These are phyloP conservation scores for Sympetrum striolatum DNA, from an alignment of 2,888 invertebrate species.

Conservation along the genomic window DNA sequence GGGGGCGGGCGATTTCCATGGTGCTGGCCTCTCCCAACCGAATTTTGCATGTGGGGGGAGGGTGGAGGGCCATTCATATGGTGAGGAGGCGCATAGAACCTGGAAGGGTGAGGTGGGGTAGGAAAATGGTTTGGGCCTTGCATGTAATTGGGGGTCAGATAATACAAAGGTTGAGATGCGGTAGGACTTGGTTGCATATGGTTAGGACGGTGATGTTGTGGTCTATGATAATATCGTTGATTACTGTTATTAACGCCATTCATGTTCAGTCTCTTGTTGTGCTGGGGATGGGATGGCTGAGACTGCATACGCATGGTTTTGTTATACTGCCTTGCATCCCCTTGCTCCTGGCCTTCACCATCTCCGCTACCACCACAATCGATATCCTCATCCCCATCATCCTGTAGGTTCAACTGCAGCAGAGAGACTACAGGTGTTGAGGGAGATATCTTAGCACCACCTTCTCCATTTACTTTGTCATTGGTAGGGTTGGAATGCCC, in stretches of 20 bases:
- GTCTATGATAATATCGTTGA: not conserved
- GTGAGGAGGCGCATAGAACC: not conserved
- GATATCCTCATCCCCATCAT: not conserved
- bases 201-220: conserved; percentile 27
- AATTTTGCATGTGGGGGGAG: not conserved
- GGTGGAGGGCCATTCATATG: not conserved
- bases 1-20: not conserved
- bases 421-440: conserved; percentile 21
- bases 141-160: conserved; percentile 3
- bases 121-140: conserved; percentile 8
- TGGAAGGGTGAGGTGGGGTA: not conserved
- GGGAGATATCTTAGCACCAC: conserved; percentile 10
- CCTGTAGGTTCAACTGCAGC: not conserved
- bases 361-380: not conserved
- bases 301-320: not conserved
- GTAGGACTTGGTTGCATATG: not conserved
- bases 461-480: conserved; percentile 33
- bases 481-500: conserved; percentile 24
- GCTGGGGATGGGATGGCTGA: not conserved
- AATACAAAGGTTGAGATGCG: not conserved
- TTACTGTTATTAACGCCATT: conserved; percentile 1
- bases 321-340: not conserved
- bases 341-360: conserved; percentile 1
- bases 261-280: not conserved
- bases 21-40: not conserved